Base-by-base conservation (phyloP, 2,888 invertebrate genomes). In the Eupithecia subumbrata region DNA sequence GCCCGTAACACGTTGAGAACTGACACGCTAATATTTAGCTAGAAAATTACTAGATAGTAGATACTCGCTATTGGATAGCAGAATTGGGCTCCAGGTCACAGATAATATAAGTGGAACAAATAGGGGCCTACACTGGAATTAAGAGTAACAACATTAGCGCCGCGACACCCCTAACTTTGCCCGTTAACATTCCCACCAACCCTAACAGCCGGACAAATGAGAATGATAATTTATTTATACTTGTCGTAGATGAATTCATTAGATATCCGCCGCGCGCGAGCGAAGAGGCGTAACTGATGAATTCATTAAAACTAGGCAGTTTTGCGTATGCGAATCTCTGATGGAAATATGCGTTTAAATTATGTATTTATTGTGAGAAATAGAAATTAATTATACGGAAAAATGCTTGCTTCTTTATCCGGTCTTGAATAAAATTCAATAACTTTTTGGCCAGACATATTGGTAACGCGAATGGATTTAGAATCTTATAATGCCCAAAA, bases 191-290 rank as follows among this genome's bases (percentile, higher is more conserved):
- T 79, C 81, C 79, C 52, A 56, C 63, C 80, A 73, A 80, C 81
- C 81, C 78, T 81, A 81, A 82, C 82, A 77, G 76, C 81, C 69
- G 80, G 80, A 80, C 83, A 81, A 81, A 82, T 82, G 81, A 79
- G 81, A 72, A 74, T 74, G 78, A 81, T 83, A 83, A 84, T 85
- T 84, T 83, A 85, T 85, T 82, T 81, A 80, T 82, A 76, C 81
- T 76, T 76, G 76, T 74, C 72, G 72, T 56, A 72, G 75, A 79
- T 77, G 76, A 77, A 78, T 79, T 78, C 76, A 80, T 80, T 79
- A 78, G 74, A 77, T 70, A 70, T 77, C 71, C 71, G 56, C 73
- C 48, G 73, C 67, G 25, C 52, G n/a, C 48, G 1, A 37, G 63
- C 60, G n/a, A 64, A 75, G 16, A 25, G 52, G 37, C 16, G 16